A percentile compares a stretch with the other conserved stretches of the same genome.
These are phyloP conservation scores for Xerus inauris DNA, from an alignment of 2,113 vertebrate genomes.

Conservation along the genomic window DNA sequence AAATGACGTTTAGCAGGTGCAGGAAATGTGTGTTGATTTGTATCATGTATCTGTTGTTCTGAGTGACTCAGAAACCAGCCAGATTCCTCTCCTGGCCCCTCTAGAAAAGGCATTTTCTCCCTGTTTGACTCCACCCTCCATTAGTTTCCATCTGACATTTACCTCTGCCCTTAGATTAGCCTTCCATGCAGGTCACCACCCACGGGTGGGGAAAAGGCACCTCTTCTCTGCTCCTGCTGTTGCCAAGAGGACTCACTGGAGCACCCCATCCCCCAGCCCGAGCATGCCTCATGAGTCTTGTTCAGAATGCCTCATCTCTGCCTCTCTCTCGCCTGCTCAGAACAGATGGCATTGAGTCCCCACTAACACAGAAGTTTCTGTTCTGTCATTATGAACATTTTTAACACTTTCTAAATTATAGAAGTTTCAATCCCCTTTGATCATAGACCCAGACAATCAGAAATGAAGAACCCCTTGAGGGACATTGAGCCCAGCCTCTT, in stretches of 20 bases:
- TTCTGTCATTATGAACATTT: conserved; percentile 68
- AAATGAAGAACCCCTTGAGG: conserved; percentile 22
- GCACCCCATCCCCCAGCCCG: not conserved
- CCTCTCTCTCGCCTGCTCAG: conserved; percentile 45
- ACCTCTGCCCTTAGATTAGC: not conserved
- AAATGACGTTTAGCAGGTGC: conserved; percentile 79
- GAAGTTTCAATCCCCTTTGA: conserved; percentile 7
- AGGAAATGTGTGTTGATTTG: conserved; percentile 68
- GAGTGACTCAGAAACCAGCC: conserved; percentile 67
- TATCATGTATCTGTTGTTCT: conserved; percentile 52
- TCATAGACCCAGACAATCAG: not conserved
- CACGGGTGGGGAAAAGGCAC: not conserved
- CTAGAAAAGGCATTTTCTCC: conserved; percentile 55
- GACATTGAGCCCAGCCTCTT: not conserved
- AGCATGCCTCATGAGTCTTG: not conserved
- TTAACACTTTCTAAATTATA: conserved; percentile 55
- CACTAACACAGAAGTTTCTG: conserved; percentile 60
- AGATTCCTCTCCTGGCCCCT: conserved; percentile 29
- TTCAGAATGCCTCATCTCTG: conserved; percentile 43
- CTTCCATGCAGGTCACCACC: not conserved
- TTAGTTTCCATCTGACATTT: not conserved
- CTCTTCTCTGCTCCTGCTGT: not conserved
- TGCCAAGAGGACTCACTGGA: not conserved
- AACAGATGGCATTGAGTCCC: conserved; percentile 73
- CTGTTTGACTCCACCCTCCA: conserved; percentile 14